These are phyloP conservation scores for Podargus strigoides DNA, from an alignment of 2,797 vertebrate species.

Conservation along the genomic window DNA sequence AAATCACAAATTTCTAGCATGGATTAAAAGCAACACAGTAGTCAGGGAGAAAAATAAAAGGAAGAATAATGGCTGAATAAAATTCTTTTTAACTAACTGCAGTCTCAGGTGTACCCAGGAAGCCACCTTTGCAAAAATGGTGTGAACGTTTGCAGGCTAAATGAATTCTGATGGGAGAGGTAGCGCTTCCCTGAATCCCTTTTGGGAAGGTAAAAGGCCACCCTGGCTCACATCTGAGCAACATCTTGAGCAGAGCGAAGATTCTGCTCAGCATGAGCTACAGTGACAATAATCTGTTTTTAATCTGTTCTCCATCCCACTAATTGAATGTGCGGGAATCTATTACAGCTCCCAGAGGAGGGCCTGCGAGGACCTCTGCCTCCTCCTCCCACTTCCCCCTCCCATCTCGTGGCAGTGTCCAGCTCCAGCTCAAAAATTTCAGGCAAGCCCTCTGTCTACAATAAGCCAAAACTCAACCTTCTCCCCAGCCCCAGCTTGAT, in stretches of 20 bases:
- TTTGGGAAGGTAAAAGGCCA: neutral
- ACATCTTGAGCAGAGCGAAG: neutral
- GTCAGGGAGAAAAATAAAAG: neutral
- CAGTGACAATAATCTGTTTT: neutral
- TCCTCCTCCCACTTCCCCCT: neutral
- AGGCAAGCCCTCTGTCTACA: neutral
- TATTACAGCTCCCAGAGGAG: neutral
- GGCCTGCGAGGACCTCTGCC: neutral
- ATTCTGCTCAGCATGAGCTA: neutral
- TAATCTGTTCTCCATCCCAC: neutral
- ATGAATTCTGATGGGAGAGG: neutral
- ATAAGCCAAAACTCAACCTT: neutral
- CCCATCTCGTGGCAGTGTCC: neutral
- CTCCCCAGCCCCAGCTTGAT: neutral
- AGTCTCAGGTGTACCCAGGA: neutral
- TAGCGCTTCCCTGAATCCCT: neutral
- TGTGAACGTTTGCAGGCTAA: neutral
- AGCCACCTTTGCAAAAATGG: neutral
- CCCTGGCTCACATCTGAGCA: neutral
- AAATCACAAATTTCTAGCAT: neutral
- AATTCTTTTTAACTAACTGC: neutral
- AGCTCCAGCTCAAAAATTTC: neutral
- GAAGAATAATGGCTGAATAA: neutral
- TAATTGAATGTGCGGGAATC: neutral
- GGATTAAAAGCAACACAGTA: neutral